Evolutionary conservation across 2,797 vertebrate genomes (phyloP).

Genomic region (Pterois miles): DNA sequence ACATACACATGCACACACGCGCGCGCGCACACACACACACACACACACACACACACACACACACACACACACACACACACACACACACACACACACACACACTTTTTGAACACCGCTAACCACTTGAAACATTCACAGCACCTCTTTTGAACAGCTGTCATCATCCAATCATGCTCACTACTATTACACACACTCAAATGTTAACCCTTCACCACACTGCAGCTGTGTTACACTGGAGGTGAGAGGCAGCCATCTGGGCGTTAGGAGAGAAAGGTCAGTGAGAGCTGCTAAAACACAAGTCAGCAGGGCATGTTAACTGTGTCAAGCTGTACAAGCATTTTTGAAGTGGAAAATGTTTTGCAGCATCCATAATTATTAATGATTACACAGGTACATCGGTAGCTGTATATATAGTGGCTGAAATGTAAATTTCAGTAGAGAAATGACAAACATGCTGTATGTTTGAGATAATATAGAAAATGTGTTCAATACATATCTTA

Average conservation of each 20-base stretch:
- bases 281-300: conserved; percentile 36
- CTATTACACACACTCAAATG: conserved; percentile 34
- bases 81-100: neutral
- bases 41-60: conserved; percentile 1
- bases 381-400: neutral
- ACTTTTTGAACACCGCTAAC: conserved; percentile 20
- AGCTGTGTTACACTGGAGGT: conserved; percentile 25
- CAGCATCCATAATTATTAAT: neutral
- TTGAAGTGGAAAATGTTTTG: conserved; percentile 21
- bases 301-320: conserved; percentile 11
- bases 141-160: conserved; percentile 41
- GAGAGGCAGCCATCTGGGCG: conserved; percentile 54
- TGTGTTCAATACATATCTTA: too few species aligned
- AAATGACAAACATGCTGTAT: neutral
- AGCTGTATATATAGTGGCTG: neutral
- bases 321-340: conserved; percentile 31
- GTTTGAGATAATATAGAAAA: neutral
- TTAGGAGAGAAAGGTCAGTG: conserved; percentile 44
- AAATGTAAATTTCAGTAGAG: neutral
- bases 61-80: neutral
- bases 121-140: conserved; percentile 41
- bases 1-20: too few species aligned
- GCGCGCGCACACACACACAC: neutral
- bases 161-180: conserved; percentile 25
- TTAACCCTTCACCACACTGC: conserved; percentile 38